Percentiles rank a stretch among this genome's conserved stretches.
Evolutionary conservation across 2,797 vertebrate species (phyloP).

Genomic region (Tenualosa thibaudeaui): DNA sequence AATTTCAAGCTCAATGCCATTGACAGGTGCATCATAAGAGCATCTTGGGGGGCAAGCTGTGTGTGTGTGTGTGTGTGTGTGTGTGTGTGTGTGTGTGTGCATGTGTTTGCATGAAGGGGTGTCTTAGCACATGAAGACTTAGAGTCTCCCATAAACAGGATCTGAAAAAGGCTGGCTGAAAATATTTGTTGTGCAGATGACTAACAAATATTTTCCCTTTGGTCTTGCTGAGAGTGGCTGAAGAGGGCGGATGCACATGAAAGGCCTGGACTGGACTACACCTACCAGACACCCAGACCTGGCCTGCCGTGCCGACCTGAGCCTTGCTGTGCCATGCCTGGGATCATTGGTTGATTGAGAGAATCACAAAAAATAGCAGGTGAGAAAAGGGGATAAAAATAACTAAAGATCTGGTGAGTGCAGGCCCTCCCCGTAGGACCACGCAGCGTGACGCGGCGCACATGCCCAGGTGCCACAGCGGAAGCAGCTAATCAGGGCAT

Average conservation of each 20-base stretch:
- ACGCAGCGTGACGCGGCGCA: slow-evolving; percentile 24
- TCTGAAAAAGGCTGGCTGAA: slow-evolving; percentile 61
- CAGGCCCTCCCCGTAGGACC: slow-evolving; percentile 53
- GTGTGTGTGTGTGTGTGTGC: too few species aligned
- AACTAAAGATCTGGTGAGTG: slow-evolving; percentile 57
- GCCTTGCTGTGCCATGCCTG: slow-evolving; percentile 30
- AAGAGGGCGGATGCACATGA: too few species aligned
- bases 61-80: too few species aligned
- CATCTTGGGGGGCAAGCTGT: background rate
- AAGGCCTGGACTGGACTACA: slow-evolving; percentile 56
- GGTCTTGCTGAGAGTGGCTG: slow-evolving; percentile 60
- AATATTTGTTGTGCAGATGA: slow-evolving; percentile 71
- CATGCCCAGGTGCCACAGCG: slow-evolving; percentile 32
- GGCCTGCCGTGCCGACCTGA: background rate
- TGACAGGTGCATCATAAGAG: background rate
- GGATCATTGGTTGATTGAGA: slow-evolving; percentile 55
- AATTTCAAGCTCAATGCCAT: background rate
- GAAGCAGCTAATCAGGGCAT: slow-evolving; percentile 69
- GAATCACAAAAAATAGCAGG: background rate
- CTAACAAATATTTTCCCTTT: slow-evolving; percentile 76
- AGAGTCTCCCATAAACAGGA: slow-evolving; percentile 43
- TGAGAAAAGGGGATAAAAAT: background rate
- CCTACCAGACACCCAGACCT: slow-evolving; percentile 16
- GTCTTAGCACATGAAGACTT: background rate
- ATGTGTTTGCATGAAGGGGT: background rate